phyloP scores from a whole-genome alignment of 2,888 invertebrate genomes.

The Watsonalla binaria region DNA sequence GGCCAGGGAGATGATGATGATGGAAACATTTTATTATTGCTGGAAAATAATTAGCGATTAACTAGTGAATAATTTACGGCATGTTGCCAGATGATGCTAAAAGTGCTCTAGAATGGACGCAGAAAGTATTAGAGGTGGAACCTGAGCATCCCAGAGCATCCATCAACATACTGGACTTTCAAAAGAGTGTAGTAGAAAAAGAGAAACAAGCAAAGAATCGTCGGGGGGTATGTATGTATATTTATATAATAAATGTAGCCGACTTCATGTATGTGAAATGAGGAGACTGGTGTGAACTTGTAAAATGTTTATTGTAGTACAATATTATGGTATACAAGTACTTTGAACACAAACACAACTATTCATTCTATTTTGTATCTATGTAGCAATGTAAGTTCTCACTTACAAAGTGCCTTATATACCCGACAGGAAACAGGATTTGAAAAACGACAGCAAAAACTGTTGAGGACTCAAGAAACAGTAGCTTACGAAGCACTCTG shows the following conservation, averaged over 20 bases:
- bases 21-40: too few species aligned
- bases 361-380: slow-evolving; percentile 3
- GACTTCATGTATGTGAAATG: too few species aligned
- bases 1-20: too few species aligned
- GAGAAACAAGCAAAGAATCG: slow-evolving; percentile 34
- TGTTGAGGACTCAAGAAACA: slow-evolving; percentile 71
- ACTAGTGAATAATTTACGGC: neutral
- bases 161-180: slow-evolving; percentile 95
- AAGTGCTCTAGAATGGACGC: slow-evolving; percentile 91
- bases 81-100: slow-evolving; percentile 85
- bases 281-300: too few species aligned
- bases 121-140: slow-evolving; percentile 88
- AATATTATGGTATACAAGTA: too few species aligned
- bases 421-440: slow-evolving; percentile 50
- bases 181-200: slow-evolving; percentile 83
- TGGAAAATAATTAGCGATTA: too few species aligned
- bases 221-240: slow-evolving; percentile 47
- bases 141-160: slow-evolving; percentile 92
- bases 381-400: neutral
- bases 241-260: neutral
- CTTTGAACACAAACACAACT: neutral
- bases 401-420: neutral
- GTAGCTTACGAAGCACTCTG: slow-evolving; percentile 88
- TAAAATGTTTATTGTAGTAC: too few species aligned
- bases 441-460: slow-evolving; percentile 50